phyloP scores from a whole-genome alignment of 2,797 vertebrate genomes.

The Megaceryle alcyon region DNA sequence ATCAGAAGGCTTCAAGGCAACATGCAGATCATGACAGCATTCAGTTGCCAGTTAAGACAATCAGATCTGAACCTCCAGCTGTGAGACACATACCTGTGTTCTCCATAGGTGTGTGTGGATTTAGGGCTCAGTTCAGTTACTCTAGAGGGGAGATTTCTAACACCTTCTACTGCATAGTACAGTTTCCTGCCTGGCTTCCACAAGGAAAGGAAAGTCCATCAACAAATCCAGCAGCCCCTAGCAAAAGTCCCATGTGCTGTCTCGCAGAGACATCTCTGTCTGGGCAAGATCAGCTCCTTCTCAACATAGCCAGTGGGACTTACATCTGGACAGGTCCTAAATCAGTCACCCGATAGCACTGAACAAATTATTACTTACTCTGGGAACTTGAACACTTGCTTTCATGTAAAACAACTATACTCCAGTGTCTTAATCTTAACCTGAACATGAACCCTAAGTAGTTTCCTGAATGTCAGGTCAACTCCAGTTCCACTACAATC shows the following conservation, averaged over 20 bases:
- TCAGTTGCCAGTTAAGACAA: not conserved
- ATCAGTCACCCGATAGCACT: not conserved
- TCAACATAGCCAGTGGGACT: not conserved
- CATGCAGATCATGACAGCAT: fast-evolving
- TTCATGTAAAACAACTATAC: not conserved
- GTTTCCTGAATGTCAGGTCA: not conserved
- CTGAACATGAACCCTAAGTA: not conserved
- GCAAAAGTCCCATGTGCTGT: not conserved
- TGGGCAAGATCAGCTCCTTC: not conserved
- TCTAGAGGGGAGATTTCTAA: not conserved
- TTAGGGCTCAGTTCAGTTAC: not conserved
- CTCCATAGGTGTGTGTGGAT: not conserved
- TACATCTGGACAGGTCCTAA: not conserved
- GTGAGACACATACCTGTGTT: not conserved
- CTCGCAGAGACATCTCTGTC: fast-evolving
- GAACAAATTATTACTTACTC: not conserved
- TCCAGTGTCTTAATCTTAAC: not conserved
- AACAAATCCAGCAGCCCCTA: not conserved
- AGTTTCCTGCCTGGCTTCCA: not conserved
- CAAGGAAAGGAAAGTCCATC: not conserved
- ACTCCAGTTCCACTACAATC: not conserved
- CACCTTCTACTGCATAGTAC: not conserved
- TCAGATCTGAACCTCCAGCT: not conserved
- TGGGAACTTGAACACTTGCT: not conserved
- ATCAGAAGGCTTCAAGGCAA: not conserved